Conservation (phyloP, 1,140 invertebrate genomes). For the Magallana gigas region DNA sequence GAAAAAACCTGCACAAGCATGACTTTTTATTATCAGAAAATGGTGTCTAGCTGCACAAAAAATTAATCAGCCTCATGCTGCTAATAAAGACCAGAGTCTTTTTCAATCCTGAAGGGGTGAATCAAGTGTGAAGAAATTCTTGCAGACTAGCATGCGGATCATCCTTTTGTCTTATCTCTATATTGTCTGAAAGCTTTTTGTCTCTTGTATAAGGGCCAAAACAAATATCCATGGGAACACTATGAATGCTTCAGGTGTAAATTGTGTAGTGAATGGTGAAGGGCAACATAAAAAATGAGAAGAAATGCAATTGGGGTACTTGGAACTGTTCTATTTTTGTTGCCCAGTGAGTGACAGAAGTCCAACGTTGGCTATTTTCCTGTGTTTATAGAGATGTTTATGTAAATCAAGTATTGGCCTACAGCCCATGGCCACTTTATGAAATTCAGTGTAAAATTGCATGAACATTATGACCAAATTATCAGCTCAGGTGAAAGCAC, state of each 20-base stretch:
- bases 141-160: not conserved
- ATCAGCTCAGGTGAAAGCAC: constrained; percentile 5
- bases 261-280: constrained; percentile 36
- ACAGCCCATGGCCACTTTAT: constrained; percentile 14
- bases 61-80: constrained; percentile 26
- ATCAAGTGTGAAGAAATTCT: constrained; percentile 32
- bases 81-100: constrained; percentile 12
- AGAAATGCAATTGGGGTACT: constrained; percentile 12
- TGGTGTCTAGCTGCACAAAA: constrained; percentile 27
- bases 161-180: not conserved
- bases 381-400: not conserved
- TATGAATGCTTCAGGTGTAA: constrained; percentile 24
- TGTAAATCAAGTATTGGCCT: constrained; percentile 15
- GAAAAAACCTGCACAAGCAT: constrained; percentile 30
- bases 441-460: constrained; percentile 28
- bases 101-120: constrained; percentile 14
- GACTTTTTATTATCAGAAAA: constrained; percentile 32
- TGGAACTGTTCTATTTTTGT: constrained; percentile 7
- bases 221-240: constrained; percentile 33
- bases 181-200: constrained; percentile 26
- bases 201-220: constrained; percentile 32
- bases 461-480: constrained; percentile 30
- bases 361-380: not conserved
- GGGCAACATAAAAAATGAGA: not conserved
- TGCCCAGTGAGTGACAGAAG: constrained; percentile 25